phyloP scores from a whole-genome alignment of 1,140 invertebrate genomes.

The Drosophila cardini region DNA sequence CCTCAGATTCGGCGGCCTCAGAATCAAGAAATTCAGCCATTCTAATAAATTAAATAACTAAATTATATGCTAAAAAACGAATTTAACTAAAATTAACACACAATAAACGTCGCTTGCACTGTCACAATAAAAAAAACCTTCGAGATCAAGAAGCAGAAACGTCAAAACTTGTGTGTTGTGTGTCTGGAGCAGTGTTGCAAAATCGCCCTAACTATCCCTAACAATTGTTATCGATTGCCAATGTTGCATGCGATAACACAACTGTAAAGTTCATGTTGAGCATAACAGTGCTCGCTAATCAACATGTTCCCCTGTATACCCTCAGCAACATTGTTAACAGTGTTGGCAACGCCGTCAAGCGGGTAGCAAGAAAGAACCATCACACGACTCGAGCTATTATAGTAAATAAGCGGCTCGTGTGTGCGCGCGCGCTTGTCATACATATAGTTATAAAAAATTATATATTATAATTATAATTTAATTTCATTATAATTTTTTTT shows the following conservation, averaged over 20 bases:
- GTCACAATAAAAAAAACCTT: conserved; percentile 76
- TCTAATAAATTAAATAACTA: conserved; percentile 74
- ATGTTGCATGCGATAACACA: conserved; percentile 1
- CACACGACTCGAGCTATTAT: conserved; percentile 41
- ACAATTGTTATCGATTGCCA: conserved; percentile 10
- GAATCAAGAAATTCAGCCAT: conserved; percentile 93
- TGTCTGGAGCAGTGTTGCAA: conserved; percentile 16
- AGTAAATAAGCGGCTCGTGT: conserved; percentile 49
- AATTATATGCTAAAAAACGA: conserved; percentile 74
- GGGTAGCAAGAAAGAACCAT: conserved; percentile 39
- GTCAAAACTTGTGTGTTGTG: conserved; percentile 24
- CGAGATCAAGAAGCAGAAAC: conserved; percentile 35
- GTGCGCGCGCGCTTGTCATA: conserved; percentile 33
- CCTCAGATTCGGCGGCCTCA: conserved; percentile 93
- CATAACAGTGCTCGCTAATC: conserved; percentile 23
- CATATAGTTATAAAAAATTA: conserved; percentile 35
- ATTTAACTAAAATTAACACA: conserved; percentile 73
- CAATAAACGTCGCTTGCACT: conserved; percentile 62
- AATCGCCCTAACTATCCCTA: not conserved
- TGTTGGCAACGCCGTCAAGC: conserved; percentile 42
- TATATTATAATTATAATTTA: conserved; percentile 26
- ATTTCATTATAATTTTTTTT: conserved; percentile 6
- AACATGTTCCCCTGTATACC: conserved; percentile 28
- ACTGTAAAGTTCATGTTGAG: conserved; percentile 11
- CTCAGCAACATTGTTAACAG: conserved; percentile 25